Base-by-base conservation (phyloP, 2,797 vertebrate genomes). In the Bradypodion ventrale region DNA sequence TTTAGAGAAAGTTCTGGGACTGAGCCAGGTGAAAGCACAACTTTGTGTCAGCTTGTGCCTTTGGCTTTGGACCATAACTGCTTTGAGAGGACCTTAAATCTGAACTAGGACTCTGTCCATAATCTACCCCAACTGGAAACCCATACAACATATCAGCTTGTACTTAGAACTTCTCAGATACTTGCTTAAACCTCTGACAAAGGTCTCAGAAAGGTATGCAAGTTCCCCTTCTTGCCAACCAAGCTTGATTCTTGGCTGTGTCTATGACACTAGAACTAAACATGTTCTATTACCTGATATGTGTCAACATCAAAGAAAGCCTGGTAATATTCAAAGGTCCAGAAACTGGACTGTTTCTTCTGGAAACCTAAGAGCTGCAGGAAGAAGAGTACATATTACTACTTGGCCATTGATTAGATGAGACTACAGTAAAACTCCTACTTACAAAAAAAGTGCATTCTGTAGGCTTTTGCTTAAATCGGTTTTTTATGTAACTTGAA, bases 261-360 rank as follows among this genome's bases (percentile, higher is more conserved):
- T 32, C 44, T 75, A 37, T 40, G 63, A 68, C 40, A 7, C 46
- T 12, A 66, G 44, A 75, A 35, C 23, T 2, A 44, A 7, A 44
- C 1, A 6, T 37, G 27, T 62, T 32, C 75, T 1, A 81, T 91
- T 93, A 98, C 98, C 97, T 98, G 97, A n/a, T 93, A 21, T 1
- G 97, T 98, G 92, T 98, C 97, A 85, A 98, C 95, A 0, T 98
- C 96, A 84, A 98, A 98, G 89, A 98, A 97, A 32, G 96, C 96
- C 94, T 97, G 97, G 84, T 98, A 98, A 89, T 97, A 98, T 85
- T 96, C 95, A 86, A 98, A 98, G 5, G 97, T 97, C 98, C 98
- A 98, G 94, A 98, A 97, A 37, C 96, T 95, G 0, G 95, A 91
- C 0, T 91, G 82, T 74, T 92, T 89, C 93, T 96, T 97, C 87